Evolutionary conservation across 2,113 vertebrate genomes (phyloP).

Genomic region (Mormyrus iriodes): DNA sequence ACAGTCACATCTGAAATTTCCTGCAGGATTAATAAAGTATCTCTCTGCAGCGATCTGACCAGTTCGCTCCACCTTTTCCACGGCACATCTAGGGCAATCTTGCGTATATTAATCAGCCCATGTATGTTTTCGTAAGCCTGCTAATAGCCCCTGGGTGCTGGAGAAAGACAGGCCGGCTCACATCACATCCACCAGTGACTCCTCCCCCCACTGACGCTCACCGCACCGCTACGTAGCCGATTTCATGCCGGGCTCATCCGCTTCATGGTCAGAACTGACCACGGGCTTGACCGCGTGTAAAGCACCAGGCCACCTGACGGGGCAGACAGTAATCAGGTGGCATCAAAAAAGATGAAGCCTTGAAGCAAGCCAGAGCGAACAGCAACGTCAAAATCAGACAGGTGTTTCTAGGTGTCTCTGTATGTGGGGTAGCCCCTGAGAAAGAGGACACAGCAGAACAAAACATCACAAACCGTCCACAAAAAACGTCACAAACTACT

Average conservation of each 20-base stretch:
- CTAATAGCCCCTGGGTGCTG: not conserved
- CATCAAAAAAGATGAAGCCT: not conserved
- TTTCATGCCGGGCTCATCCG: not conserved
- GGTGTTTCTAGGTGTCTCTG: not conserved
- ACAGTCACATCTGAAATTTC: not conserved
- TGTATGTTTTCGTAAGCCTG: not conserved
- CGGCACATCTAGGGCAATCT: not conserved
- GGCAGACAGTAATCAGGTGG: not conserved
- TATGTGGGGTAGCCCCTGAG: not conserved
- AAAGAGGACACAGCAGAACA: not conserved
- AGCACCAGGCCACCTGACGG: not conserved
- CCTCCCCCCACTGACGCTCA: not conserved
- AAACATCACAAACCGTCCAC: not conserved
- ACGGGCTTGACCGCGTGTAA: not conserved
- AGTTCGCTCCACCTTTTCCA: not conserved
- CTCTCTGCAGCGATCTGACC: not conserved
- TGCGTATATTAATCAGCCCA: not conserved
- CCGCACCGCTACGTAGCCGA: not conserved
- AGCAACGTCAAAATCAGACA: not conserved
- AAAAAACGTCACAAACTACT: not conserved
- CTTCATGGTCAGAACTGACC: not conserved
- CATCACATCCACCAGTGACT: not conserved
- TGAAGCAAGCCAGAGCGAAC: not conserved
- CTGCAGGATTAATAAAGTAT: not conserved
- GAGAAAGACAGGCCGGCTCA: not conserved